A percentile compares a stretch with the other conserved stretches of the same genome.
phyloP scores from a whole-genome alignment of 2,797 vertebrate genomes.

The Hipposideros larvatus region DNA sequence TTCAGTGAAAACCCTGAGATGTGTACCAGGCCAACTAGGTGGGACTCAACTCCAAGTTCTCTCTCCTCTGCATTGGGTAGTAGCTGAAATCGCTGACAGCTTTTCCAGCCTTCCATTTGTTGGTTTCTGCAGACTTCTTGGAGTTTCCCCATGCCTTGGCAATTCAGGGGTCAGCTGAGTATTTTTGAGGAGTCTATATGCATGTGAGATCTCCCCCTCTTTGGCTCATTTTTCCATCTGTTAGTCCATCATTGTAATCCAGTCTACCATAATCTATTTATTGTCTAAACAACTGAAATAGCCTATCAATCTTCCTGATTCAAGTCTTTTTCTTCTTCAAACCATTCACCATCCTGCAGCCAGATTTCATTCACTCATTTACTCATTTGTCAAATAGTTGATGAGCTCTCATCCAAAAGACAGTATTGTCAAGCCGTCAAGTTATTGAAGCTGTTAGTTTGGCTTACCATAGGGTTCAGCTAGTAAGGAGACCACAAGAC shows the following conservation, averaged over 20 bases:
- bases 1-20: constrained; percentile 34
- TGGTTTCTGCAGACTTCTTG: constrained; percentile 4
- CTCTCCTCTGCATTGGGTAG: neutral
- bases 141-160: neutral
- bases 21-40: neutral
- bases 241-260: constrained; percentile 22
- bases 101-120: constrained; percentile 19
- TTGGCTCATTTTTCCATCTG: neutral
- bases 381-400: constrained; percentile 39
- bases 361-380: constrained; percentile 60
- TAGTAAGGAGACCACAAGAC: neutral
- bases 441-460: neutral
- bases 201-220: neutral
- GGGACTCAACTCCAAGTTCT: neutral
- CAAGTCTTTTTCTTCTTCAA: constrained; percentile 35
- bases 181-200: neutral
- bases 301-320: constrained; percentile 8
- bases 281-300: constrained; percentile 32
- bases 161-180: neutral
- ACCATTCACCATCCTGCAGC: neutral
- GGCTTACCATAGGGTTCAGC: neutral
- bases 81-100: neutral
- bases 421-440: neutral
- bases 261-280: neutral
- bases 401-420: constrained; percentile 37